phyloP scores from a whole-genome alignment of 1,140 invertebrate genomes.

The Dendrolimus kikuchii region DNA sequence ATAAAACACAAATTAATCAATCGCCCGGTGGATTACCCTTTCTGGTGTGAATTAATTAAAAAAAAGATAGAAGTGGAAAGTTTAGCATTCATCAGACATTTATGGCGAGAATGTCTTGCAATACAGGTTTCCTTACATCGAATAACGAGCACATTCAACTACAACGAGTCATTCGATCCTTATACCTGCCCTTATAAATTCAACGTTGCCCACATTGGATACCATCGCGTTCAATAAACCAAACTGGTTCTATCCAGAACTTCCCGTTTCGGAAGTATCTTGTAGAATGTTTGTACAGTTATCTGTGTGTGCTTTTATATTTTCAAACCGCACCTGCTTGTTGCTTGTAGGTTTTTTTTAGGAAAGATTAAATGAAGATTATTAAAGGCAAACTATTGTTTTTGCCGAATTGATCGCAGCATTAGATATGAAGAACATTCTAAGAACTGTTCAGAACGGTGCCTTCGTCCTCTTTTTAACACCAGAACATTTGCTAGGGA shows the following conservation, averaged over 20 bases:
- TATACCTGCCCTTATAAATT: constrained; percentile 50
- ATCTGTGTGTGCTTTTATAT: constrained; percentile 19
- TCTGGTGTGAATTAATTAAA: neutral
- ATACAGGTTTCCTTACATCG: constrained; percentile 25
- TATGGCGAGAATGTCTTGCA: constrained; percentile 14
- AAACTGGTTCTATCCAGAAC: constrained; percentile 52
- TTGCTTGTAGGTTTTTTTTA: too few species aligned
- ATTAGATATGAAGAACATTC: too few species aligned
- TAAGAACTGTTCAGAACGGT: too few species aligned
- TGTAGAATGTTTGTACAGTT: constrained; percentile 61
- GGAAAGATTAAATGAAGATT: too few species aligned
- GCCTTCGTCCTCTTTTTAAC: too few species aligned
- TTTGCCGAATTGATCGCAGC: too few species aligned
- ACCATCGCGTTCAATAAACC: constrained; percentile 54
- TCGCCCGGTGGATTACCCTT: neutral
- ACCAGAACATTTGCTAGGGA: too few species aligned
- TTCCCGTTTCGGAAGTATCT: constrained; percentile 57
- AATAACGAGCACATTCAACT: constrained; percentile 13
- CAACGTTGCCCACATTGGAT: constrained; percentile 36
- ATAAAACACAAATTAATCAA: too few species aligned
- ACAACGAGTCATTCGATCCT: constrained; percentile 21
- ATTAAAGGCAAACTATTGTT: too few species aligned
- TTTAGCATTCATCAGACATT: constrained; percentile 24
- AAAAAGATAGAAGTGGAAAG: constrained; percentile 26
- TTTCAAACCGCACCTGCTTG: constrained; percentile 16